Base-by-base conservation (phyloP, 2,797 vertebrate species). In the Bovichtus variegatus region DNA sequence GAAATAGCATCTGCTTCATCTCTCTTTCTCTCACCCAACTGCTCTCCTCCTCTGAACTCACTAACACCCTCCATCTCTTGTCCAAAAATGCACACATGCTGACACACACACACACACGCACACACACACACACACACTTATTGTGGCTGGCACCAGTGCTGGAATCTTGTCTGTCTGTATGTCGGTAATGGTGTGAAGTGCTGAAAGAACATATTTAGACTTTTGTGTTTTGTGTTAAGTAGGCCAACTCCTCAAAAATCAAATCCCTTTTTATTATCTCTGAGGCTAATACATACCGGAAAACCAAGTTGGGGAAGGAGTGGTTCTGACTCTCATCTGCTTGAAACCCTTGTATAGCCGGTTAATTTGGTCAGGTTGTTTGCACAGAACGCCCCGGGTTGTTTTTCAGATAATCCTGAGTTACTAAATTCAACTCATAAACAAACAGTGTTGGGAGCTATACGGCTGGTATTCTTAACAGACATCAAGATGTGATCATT, bases 1-100 rank as follows among this genome's bases (percentile, higher is more conserved):
- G 79, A 87, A 81, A 84, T 34, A 74, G 76, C 88, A 85, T 89
- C 83, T 92, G 86, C 71, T 91, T 85, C 85, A 80, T 84, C 84
- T 90, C 80, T 85, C 54, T 84, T 84, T 80, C 58, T 85, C 86
- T 84, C 58, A 80, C 58, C 68, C 73, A 82, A 89, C 76, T 18
- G 19, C 53, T 79, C 74, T 27, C 6, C 69, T 76, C 68, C 63
- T 70, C 66, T 34, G 40, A 79, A 78, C 81, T 67, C 62, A 51
- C 51, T 29, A 60, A 80, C 78, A 36, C 38, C 60, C 46, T 76
- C 40, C 64, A 57, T 75, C 65, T 60, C 67, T 60, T 19, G 58
- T 69, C 74, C 75, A 82, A 63, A 87, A 79, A 62, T n/a, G 67
- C 71, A 64, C 59, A 67, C 47, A 53, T 65, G 41, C 71, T 69